Percentiles rank a stretch among this genome's conserved stretches.
phyloP scores from a whole-genome alignment of 2,888 invertebrate genomes.

The Patella ulyssiponensis region DNA sequence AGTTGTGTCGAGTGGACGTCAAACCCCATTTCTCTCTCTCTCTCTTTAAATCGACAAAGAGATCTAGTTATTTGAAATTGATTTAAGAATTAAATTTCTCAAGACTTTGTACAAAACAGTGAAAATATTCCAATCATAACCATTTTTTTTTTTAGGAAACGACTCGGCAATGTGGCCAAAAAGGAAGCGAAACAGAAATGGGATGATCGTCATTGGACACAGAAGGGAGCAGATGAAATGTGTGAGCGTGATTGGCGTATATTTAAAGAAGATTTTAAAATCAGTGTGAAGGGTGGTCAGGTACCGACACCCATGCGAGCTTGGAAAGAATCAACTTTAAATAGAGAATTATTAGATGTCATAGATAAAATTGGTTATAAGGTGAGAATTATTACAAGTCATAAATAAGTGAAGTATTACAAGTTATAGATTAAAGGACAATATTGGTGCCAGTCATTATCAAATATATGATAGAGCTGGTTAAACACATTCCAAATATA shows the following conservation, averaged over 20 bases:
- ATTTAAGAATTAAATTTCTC: background rate
- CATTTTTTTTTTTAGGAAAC: slow-evolving; percentile 65
- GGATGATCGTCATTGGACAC: slow-evolving; percentile 98
- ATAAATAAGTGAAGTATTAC: background rate
- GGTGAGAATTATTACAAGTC: slow-evolving; percentile 45
- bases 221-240: slow-evolving; percentile 95
- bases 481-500: too few relatives aligned
- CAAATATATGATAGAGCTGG: too few relatives aligned
- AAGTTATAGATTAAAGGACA: background rate
- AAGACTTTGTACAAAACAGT: background rate
- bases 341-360: slow-evolving; percentile 91
- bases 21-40: too few relatives aligned
- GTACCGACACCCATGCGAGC: slow-evolving; percentile 96
- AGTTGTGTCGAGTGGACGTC: too few relatives aligned
- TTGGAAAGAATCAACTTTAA: slow-evolving; percentile 91
- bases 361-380: slow-evolving; percentile 95
- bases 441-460: too few relatives aligned
- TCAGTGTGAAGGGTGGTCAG: slow-evolving; percentile 96
- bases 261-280: slow-evolving; percentile 98
- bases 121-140: slow-evolving; percentile 9
- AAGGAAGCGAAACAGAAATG: slow-evolving; percentile 98
- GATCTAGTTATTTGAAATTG: background rate
- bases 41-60: background rate
- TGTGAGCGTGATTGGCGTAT: slow-evolving; percentile 99
- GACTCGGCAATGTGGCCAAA: slow-evolving; percentile 91